Evolutionary conservation across 2,797 vertebrate species (phyloP), one percentile per base, ranked within the genome.

Genomic region (Phyllotis vaccarum): DNA sequence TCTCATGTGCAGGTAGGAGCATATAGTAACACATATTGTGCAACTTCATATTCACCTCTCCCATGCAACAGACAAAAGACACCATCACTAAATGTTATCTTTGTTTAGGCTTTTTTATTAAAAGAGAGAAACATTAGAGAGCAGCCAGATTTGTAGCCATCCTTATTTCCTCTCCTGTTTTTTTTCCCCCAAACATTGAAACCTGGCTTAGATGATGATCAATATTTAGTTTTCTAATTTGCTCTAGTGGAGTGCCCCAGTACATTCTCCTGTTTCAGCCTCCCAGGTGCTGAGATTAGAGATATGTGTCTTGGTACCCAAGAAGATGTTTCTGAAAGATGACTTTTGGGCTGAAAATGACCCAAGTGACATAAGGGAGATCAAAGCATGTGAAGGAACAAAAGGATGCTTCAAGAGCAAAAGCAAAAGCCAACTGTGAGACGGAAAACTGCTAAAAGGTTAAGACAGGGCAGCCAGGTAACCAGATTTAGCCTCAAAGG

Each of bases 31-130:
- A 21, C 37, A 3, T 66, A 24, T 64, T 79, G 70, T 11, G 0
- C 29, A 91, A 91, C 37, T 54, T 90, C 80, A 43, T 52, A 66
- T 85, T 82, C 24, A 49, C 54, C 49, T 27, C 29, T 88, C 5
- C 10, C 49, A 24, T 70, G 31, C 34, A 87, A 74, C 62, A 66
- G n/a, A 64, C 43, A 68, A 74, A 94, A 95, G 91, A 95, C 81
- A 74, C 70, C 58, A 89, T 58, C 31, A 94, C 22, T 86, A 91
- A 79, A 22, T 27, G 10, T 43, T 66, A 72, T 83, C 80, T 90
- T 86, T 81, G 34, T 81, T 86, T 86, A 82, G 78, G 43, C 22
- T n/a, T 80, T 95, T 85, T 83, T 79, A 88, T 58, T 85, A 94
- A 82, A 95, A 87, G 75, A 76, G 89, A 10, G 5, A 16, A 94